Evolutionary conservation across 1,140 invertebrate genomes (phyloP), one percentile per base, ranked within the genome.

Genomic region (Cherax destructor): DNA sequence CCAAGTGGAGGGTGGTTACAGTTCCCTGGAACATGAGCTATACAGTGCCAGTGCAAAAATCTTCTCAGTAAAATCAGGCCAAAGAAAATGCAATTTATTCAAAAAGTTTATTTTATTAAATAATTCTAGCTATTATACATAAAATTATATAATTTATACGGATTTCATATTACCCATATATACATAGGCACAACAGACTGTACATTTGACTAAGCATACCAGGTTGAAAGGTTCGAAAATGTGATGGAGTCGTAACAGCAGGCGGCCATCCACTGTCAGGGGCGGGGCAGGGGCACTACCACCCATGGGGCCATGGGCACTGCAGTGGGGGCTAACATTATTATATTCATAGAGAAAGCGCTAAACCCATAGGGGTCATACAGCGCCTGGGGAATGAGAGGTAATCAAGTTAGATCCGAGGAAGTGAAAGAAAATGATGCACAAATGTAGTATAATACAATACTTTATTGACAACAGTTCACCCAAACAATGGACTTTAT

Each of bases 141-240:
- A 90, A 90, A 90, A 90, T 90, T 90, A 90, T 90, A 90, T 90
- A 90, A 90, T 90, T 90, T 90, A 90, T 90, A 90, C 88, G 81
- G 88, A 90, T 90, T 90, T 90, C 81, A 90, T 90, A 90, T 90
- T 90, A 90, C 88, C 88, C 88, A 90, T 90, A 90, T 90, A 90
- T 90, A 90, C 88, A 90, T 90, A 90, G 88, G 88, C 88, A 90
- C 88, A 90, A 90, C 88, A 90, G 88, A 90, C 88, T 90, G 88
- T 90, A 90, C 88, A 90, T 52, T 76, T 84, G 88, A 85, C 88
- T 90, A 90, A 90, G 88, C 83, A 90, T 90, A 90, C 80, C 72
- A 85, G 83, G 88, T 90, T 90, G 83, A 83, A 90, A 90, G 88
- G 88, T 90, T 78, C 81, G 86, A 84, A 90, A 90, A 90, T 90